Percentiles rank a stretch among this genome's conserved stretches.
Conservation (phyloP, 2,113 vertebrate genomes). For the Callorhinus ursinus region DNA sequence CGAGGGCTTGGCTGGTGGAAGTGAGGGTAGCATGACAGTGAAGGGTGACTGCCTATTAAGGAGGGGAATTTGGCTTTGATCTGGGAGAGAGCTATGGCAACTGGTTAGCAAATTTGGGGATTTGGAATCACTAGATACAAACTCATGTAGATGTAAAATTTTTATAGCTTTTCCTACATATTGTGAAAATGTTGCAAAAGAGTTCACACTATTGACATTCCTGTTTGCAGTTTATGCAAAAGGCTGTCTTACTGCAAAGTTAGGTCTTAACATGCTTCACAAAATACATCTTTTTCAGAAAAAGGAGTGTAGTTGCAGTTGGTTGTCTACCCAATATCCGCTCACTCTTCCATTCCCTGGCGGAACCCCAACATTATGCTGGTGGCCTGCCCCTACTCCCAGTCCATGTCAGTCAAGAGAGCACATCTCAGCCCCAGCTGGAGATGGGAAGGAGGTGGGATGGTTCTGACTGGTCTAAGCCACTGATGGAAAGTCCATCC, state of each 20-base stretch:
- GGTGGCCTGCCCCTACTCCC: background rate
- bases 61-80: background rate
- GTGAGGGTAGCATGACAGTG: background rate
- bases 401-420: background rate
- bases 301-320: background rate
- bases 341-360: background rate
- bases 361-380: background rate
- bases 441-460: too few species aligned
- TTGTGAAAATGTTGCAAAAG: conserved; percentile 8
- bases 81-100: background rate
- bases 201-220: background rate
- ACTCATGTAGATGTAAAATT: background rate
- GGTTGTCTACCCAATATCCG: background rate
- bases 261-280: background rate
- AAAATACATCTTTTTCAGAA: background rate
- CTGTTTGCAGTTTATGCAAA: background rate
- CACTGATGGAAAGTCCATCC: background rate
- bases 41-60: background rate
- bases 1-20: too few species aligned
- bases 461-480: background rate
- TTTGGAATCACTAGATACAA: background rate
- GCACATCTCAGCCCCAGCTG: background rate
- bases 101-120: background rate
- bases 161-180: background rate
- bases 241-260: background rate